phyloP scores from a whole-genome alignment of 2,797 vertebrate species.

The Syndactyla subalaris region DNA sequence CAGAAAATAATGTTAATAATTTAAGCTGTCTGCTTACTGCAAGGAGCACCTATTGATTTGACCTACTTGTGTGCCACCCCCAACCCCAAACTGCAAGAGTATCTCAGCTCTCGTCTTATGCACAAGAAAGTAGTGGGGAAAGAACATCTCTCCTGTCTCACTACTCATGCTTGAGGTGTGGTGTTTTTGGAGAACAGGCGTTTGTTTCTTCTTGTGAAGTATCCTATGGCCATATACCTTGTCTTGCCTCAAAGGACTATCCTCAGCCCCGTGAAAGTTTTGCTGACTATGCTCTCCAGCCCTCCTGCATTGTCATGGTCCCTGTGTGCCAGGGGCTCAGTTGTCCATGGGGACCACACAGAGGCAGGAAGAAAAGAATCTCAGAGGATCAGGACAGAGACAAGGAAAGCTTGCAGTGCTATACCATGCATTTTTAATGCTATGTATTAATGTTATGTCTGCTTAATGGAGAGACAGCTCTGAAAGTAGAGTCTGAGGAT shows the following conservation, averaged over 20 bases:
- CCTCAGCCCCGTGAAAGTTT: neutral
- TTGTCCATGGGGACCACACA: rapidly evolving
- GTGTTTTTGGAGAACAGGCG: neutral
- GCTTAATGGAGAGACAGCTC: neutral
- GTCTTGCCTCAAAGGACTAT: neutral
- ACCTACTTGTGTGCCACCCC: neutral
- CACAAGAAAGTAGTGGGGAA: neutral
- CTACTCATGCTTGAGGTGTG: rapidly evolving
- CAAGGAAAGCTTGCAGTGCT: neutral
- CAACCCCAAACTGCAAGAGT: neutral
- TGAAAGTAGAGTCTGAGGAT: neutral
- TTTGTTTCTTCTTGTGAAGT: neutral
- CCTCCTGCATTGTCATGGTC: rapidly evolving
- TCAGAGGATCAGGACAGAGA: neutral
- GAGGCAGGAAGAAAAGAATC: neutral
- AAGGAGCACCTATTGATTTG: slow-evolving; percentile 17
- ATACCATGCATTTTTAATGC: neutral
- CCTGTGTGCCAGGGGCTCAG: neutral
- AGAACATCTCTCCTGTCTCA: neutral
- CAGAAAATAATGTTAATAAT: slow-evolving; percentile 50
- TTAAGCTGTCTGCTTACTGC: slow-evolving; percentile 1
- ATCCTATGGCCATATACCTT: neutral
- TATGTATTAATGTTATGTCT: neutral
- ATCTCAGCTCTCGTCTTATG: neutral
- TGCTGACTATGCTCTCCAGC: rapidly evolving